Conservation (phyloP, 2,888 invertebrate genomes). For the Eilema caniola region DNA sequence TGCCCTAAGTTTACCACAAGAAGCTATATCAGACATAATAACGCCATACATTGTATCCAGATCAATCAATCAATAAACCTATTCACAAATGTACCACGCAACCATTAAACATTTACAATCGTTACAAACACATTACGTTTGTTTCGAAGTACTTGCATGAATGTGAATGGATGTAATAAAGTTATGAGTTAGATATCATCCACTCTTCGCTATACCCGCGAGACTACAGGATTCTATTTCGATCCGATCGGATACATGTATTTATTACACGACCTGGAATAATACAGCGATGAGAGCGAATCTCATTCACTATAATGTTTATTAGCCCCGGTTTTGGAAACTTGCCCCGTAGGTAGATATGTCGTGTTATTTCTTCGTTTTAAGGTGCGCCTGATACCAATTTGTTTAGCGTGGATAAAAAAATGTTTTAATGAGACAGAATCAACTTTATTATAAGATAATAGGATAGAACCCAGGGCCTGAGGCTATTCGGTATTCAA, state of each 20-base stretch:
- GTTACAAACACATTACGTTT: constrained; percentile 2
- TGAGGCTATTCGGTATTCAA: background rate
- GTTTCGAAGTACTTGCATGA: background rate
- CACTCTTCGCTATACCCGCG: background rate
- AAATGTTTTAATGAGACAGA: constrained; percentile 1
- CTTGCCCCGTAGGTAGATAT: background rate
- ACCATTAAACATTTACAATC: background rate
- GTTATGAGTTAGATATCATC: background rate
- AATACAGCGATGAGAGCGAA: background rate
- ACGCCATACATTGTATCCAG: background rate
- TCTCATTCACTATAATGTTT: constrained; percentile 1
- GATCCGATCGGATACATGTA: background rate
- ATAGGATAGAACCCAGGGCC: background rate
- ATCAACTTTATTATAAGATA: background rate
- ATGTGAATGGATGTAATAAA: background rate
- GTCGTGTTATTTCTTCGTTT: background rate
- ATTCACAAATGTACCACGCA: background rate
- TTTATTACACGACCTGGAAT: constrained; percentile 5
- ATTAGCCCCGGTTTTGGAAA: background rate
- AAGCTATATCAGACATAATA: background rate
- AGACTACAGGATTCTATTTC: background rate
- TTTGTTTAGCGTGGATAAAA: background rate
- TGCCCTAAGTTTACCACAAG: background rate
- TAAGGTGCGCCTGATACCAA: background rate
- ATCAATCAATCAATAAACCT: background rate